phyloP scores from a whole-genome alignment of 1,140 invertebrate species.

The Asbolus verrucosus region DNA sequence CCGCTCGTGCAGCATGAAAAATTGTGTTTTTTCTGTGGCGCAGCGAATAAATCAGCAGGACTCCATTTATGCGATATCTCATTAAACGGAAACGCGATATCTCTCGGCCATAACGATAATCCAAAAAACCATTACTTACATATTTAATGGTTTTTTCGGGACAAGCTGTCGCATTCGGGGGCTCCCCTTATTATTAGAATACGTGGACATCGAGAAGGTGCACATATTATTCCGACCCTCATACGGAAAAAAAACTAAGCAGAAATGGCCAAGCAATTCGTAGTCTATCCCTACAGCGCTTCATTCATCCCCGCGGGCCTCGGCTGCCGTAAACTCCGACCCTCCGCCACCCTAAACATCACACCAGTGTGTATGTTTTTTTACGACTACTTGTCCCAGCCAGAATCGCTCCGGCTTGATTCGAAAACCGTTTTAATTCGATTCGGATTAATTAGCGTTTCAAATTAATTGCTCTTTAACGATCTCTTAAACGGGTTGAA shows the following conservation, averaged over 20 bases:
- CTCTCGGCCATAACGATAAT: conserved; percentile 48
- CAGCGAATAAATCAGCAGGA: conserved; percentile 30
- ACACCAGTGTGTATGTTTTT: conserved; percentile 55
- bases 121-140: conserved; percentile 44
- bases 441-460: conserved; percentile 6
- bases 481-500: too few relatives aligned
- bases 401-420: conserved; percentile 19
- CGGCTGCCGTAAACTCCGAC: conserved; percentile 54
- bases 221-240: conserved; percentile 57
- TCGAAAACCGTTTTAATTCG: neutral
- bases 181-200: conserved; percentile 55
- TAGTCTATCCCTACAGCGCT: conserved; percentile 57
- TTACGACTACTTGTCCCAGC: conserved; percentile 39
- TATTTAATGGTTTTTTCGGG: conserved; percentile 50
- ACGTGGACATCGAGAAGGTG: conserved; percentile 56
- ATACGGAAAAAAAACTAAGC: conserved; percentile 56
- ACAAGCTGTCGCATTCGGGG: conserved; percentile 1
- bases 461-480: too few relatives aligned
- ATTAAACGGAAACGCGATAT: conserved; percentile 48
- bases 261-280: conserved; percentile 58
- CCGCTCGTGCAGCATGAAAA: neutral
- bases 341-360: conserved; percentile 55
- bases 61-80: conserved; percentile 33
- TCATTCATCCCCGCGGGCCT: conserved; percentile 58
- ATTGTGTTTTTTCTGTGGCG: neutral